phyloP scores from a whole-genome alignment of 2,113 vertebrate species.

The Paramormyrops kingsleyae region DNA sequence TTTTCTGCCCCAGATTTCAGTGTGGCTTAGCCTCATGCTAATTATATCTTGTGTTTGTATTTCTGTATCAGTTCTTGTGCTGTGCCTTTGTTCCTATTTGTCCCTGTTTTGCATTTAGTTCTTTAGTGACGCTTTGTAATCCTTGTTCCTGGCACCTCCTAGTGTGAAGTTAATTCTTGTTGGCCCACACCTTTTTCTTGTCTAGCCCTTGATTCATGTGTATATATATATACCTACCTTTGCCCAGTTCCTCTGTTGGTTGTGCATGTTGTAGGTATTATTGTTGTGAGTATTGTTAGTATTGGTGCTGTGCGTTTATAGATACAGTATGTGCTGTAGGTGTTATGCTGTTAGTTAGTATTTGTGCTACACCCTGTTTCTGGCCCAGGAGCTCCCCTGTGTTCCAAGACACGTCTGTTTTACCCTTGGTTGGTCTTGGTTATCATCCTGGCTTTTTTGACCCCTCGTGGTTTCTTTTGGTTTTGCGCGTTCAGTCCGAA shows the following conservation, averaged over 20 bases:
- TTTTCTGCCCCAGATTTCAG: not conserved
- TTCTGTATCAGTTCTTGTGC: not conserved
- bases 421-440: not conserved
- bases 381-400: not conserved
- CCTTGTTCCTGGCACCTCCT: not conserved
- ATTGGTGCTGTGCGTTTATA: not conserved
- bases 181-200: not conserved
- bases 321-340: too few species aligned
- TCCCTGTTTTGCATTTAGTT: not conserved
- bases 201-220: not conserved
- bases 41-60: not conserved
- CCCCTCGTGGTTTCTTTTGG: not conserved
- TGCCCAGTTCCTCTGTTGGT: not conserved
- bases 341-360: too few species aligned
- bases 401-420: not conserved
- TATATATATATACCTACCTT: not conserved
- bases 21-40: not conserved
- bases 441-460: not conserved
- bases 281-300: not conserved
- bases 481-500: not conserved
- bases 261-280: not conserved
- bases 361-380: not conserved
- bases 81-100: not conserved
- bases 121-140: not conserved
- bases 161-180: not conserved